Conservation (phyloP, 2,113 vertebrate genomes). For the Columbina picui region DNA sequence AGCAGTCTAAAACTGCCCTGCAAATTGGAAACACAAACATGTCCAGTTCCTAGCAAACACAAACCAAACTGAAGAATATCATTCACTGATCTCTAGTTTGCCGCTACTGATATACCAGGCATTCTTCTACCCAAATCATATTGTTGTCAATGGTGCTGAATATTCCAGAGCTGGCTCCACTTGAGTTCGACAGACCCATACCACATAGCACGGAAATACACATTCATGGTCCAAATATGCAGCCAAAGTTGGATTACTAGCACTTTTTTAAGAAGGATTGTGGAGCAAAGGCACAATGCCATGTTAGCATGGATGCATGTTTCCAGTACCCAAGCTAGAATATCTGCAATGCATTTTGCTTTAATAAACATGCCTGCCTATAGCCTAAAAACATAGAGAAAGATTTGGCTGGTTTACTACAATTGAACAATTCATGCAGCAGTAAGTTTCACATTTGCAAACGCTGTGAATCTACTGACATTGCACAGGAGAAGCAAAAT, state of each 20-base stretch:
- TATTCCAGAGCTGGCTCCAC: not conserved
- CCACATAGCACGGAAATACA: not conserved
- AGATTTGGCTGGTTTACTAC: not conserved
- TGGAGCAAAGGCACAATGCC: not conserved
- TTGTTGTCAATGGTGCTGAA: not conserved
- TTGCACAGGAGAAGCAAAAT: fast-evolving
- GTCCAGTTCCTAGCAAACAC: not conserved
- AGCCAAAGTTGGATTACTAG: not conserved
- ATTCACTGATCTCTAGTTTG: not conserved
- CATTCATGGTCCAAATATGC: not conserved
- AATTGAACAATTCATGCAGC: not conserved
- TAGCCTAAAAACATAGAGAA: not conserved
- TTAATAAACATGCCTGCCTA: not conserved
- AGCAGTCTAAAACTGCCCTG: not conserved
- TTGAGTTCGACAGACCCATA: not conserved
- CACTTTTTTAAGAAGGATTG: not conserved
- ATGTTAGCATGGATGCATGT: fast-evolving
- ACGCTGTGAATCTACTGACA: not conserved
- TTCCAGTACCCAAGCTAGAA: not conserved
- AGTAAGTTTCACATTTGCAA: not conserved
- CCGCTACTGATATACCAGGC: not conserved
- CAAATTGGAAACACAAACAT: not conserved
- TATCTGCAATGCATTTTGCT: not conserved
- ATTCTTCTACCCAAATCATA: not conserved
- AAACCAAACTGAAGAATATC: not conserved